Conservation (phyloP, 2,113 vertebrate genomes). For the Oryzias melastigma region DNA sequence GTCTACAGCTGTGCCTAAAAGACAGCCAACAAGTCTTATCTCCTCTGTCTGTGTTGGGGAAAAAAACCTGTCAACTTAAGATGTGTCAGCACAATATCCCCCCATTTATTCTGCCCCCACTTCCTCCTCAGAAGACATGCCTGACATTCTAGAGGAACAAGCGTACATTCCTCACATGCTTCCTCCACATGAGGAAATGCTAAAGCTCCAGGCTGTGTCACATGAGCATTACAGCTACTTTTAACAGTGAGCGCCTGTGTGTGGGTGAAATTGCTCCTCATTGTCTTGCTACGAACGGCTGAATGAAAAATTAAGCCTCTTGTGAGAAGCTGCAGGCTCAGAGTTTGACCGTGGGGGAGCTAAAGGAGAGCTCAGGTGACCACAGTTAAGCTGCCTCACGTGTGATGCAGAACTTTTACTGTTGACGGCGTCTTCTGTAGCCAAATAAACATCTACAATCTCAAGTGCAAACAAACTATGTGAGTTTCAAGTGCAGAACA, state of each 20-base stretch:
- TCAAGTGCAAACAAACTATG: constrained; percentile 1
- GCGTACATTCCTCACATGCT: constrained; percentile 72
- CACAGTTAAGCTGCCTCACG: constrained; percentile 71
- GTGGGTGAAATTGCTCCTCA: constrained; percentile 16
- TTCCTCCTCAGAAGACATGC: constrained; percentile 63
- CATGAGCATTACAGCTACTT: constrained; percentile 22
- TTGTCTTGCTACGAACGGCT: constrained; percentile 24
- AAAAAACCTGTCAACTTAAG: constrained; percentile 42
- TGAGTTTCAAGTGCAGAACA: constrained; percentile 12
- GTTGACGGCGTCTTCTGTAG: constrained; percentile 30
- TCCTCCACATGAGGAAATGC: constrained; percentile 32
- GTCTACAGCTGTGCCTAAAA: constrained; percentile 56
- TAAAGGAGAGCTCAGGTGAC: constrained; percentile 63
- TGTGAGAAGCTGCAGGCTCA: constrained; percentile 19
- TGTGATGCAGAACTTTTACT: constrained; percentile 48
- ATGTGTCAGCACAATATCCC: constrained; percentile 43
- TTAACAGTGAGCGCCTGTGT: constrained; percentile 11
- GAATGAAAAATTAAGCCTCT: constrained; percentile 36
- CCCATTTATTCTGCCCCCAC: not conserved
- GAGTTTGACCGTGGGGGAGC: constrained; percentile 16
- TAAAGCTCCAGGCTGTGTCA: constrained; percentile 24
- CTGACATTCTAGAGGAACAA: constrained; percentile 70
- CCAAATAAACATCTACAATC: constrained; percentile 4
- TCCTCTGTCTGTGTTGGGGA: constrained; percentile 20
- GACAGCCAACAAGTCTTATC: constrained; percentile 52